Evolutionary conservation across 2,113 vertebrate species (phyloP), one percentile per base, ranked within the genome.

Genomic region (Aptenodytes forsteri): DNA sequence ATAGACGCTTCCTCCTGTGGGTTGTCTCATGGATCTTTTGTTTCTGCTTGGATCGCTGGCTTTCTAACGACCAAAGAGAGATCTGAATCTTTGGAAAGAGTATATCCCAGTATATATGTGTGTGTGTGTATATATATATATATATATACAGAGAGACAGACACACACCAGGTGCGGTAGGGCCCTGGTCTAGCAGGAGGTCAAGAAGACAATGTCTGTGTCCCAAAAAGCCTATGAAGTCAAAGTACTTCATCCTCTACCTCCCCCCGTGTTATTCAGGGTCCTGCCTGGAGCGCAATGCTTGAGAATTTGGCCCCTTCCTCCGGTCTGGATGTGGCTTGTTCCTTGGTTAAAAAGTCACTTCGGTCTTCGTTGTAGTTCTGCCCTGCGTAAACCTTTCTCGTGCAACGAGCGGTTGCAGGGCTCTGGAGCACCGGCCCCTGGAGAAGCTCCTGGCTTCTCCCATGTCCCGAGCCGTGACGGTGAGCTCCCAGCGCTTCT

Each of bases 181-280:
- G 27, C 36, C 12, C 11, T 10, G 32, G 42, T 30, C 20, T 10
- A 18, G 77, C 54, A 20, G 55, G 29, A 30, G 29, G 23, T 23
- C 59, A 25, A 7, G 87, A 23, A 1, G 5, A 34, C 11, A 1
- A 6, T 0, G 1, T 32, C 16, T 11, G 52, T 20, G 54, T 55
- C 65, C 72, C 55, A 26, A 8, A 56, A 23, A 71, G 16, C 42
- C 47, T 11, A 3, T 7, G 21, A 49, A 42, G 25, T 15, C 64
- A 2, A 40, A 77, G 40, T 9, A 2, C 29, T 29, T 54, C 46
- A 29, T 46, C 47, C 61, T 75, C 22, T 59, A 3, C 87, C 49
- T 65, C 36, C 15, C 13, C 7, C 18, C 22, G 0, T 7, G 12
- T n/a, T 16, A 9, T 5, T n/a, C 11, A 30, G 49, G 42, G 30